These are phyloP conservation scores for Apostichopus californicus DNA, from an alignment of 35 echinoderm and acorn worm genomes.

Conservation along the genomic window DNA sequence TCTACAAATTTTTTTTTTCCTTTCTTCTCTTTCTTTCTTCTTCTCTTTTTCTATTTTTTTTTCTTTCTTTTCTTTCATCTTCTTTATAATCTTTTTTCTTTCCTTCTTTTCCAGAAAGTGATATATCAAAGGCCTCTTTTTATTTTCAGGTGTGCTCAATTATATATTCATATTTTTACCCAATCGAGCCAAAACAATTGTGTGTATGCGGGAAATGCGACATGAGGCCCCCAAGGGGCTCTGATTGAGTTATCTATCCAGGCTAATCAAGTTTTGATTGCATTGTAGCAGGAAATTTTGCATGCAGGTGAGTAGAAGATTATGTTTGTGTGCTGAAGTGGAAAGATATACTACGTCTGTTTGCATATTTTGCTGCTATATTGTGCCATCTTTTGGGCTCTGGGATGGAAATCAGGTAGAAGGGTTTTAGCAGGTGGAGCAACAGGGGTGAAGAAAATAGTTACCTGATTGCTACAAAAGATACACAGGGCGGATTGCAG, in stretches of 20 bases:
- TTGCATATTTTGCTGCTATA: conserved; percentile 45
- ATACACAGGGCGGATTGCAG: neutral
- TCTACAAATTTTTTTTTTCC: neutral
- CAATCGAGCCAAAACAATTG: conserved; percentile 59
- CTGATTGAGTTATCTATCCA: conserved; percentile 58
- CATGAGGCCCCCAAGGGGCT: conserved; percentile 56
- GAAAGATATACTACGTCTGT: conserved; percentile 56
- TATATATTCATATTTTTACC: conserved; percentile 65
- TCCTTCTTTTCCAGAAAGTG: conserved; percentile 6
- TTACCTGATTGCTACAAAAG: conserved; percentile 43
- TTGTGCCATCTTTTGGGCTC: conserved; percentile 39
- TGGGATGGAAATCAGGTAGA: conserved; percentile 43
- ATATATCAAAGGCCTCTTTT: conserved; percentile 51
- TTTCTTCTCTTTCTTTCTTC: neutral
- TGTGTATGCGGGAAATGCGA: conserved; percentile 33
- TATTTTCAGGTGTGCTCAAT: conserved; percentile 59
- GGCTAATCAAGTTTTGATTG: conserved; percentile 67
- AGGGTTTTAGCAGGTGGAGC: conserved; percentile 48
- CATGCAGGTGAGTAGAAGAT: conserved; percentile 54
- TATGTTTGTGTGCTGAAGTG: conserved; percentile 59
- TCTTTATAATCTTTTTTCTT: neutral
- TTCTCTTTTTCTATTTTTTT: neutral
- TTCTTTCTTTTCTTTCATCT: neutral
- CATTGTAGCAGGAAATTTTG: conserved; percentile 54
- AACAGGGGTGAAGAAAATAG: conserved; percentile 39